These are phyloP conservation scores for Siniperca knerii DNA, from an alignment of 2,113 vertebrate genomes.

Conservation along the genomic window DNA sequence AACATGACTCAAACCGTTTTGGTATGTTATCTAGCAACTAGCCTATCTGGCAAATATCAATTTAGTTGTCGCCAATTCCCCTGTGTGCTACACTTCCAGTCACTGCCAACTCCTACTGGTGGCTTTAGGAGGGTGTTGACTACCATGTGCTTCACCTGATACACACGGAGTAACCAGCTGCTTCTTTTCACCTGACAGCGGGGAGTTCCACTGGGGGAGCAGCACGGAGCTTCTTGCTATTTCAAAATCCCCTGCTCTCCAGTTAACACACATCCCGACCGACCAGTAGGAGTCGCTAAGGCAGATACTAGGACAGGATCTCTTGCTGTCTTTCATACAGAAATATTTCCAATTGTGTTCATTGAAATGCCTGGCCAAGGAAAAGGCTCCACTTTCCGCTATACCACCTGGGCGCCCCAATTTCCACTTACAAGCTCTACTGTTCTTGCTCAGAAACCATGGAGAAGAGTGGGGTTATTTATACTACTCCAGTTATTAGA, in stretches of 20 bases:
- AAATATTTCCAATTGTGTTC: constrained; percentile 16
- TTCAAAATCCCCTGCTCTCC: constrained; percentile 38
- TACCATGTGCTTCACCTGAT: constrained; percentile 61
- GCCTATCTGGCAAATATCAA: constrained; percentile 51
- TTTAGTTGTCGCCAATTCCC: constrained; percentile 54
- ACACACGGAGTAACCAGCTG: constrained; percentile 64
- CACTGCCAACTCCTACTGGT: constrained; percentile 60
- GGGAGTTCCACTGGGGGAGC: constrained; percentile 42
- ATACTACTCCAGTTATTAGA: constrained; percentile 17
- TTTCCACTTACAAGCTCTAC: constrained; percentile 39
- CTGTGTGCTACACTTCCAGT: constrained; percentile 43
- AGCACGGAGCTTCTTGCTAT: constrained; percentile 18
- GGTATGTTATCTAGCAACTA: constrained; percentile 54
- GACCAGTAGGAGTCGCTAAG: constrained; percentile 36
- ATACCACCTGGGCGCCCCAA: constrained; percentile 7
- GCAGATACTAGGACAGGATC: constrained; percentile 1
- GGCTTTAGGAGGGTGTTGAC: constrained; percentile 56
- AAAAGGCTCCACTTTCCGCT: constrained; percentile 4
- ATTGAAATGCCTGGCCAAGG: not conserved
- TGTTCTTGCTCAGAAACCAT: constrained; percentile 41
- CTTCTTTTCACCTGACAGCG: constrained; percentile 55
- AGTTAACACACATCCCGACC: constrained; percentile 19
- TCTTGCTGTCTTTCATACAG: not conserved
- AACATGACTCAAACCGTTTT: constrained; percentile 42
- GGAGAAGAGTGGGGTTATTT: constrained; percentile 15